Evolutionary conservation across 2,113 vertebrate species (phyloP).

Genomic region (Hippocampus comes): DNA sequence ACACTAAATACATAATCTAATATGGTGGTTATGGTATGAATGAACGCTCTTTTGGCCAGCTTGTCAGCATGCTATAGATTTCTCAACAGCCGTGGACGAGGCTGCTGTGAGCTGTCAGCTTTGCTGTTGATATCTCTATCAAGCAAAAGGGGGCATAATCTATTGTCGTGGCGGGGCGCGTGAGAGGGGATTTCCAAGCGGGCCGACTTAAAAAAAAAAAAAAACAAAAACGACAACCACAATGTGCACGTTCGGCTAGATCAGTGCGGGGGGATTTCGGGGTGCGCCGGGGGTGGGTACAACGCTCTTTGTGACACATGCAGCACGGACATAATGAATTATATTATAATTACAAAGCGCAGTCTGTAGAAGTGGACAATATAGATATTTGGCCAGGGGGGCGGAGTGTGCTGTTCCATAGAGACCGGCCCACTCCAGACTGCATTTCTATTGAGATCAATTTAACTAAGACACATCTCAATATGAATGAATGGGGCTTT

Average conservation of each 20-base stretch:
- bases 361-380: conserved; percentile 78
- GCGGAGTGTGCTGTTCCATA: conserved; percentile 72
- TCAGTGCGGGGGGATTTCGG: conserved; percentile 71
- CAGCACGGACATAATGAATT: conserved; percentile 80
- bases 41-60: conserved; percentile 14
- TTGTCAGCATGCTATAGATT: conserved; percentile 26
- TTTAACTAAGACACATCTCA: conserved; percentile 73
- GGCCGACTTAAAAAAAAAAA: conserved; percentile 49
- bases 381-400: conserved; percentile 76
- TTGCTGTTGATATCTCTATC: conserved; percentile 77
- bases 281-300: conserved; percentile 46
- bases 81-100: conserved; percentile 22
- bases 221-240: conserved; percentile 57
- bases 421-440: conserved; percentile 66
- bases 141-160: conserved; percentile 59
- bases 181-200: conserved; percentile 67
- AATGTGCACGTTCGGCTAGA: conserved; percentile 75
- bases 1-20: conserved; percentile 5
- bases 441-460: conserved; percentile 69
- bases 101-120: conserved; percentile 71
- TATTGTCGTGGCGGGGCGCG: conserved; percentile 62
- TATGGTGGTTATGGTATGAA: conserved; percentile 3
- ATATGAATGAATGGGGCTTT: conserved; percentile 71
- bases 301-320: conserved; percentile 71
- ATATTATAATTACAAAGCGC: conserved; percentile 84